These are phyloP conservation scores for Callyntrura sp. DNA, from an alignment of 2,888 invertebrate species.

Conservation along the genomic window DNA sequence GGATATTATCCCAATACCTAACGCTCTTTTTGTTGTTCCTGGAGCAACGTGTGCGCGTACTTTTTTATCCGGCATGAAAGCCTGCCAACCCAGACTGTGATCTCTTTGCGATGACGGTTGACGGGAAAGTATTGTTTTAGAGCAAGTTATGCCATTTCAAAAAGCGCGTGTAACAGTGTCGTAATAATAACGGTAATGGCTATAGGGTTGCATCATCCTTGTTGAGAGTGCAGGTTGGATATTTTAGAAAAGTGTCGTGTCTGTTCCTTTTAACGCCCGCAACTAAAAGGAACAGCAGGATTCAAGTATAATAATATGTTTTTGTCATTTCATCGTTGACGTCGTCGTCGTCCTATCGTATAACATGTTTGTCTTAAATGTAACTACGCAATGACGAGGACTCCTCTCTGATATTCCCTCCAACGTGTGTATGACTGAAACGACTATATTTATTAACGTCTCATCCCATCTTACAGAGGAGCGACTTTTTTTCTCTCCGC, in stretches of 20 bases:
- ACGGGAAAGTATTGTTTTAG: conserved; percentile 64
- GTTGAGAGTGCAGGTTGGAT: conserved; percentile 35
- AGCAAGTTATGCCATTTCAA: conserved; percentile 48
- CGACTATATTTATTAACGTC: conserved; percentile 29
- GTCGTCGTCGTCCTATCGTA: conserved; percentile 28
- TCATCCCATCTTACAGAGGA: neutral
- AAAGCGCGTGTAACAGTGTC: neutral
- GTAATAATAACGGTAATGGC: conserved; percentile 10
- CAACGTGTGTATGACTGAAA: neutral
- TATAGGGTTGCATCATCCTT: neutral
- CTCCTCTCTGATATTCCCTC: neutral
- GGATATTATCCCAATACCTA: neutral
- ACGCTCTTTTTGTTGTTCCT: conserved; percentile 10
- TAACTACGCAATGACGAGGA: neutral
- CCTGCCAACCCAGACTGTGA: conserved; percentile 38
- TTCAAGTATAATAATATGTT: conserved; percentile 37
- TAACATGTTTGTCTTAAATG: conserved; percentile 22
- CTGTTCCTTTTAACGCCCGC: conserved; percentile 31
- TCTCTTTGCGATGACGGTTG: conserved; percentile 18
- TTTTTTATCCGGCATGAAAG: neutral
- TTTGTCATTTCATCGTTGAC: conserved; percentile 39
- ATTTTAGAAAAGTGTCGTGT: conserved; percentile 25
- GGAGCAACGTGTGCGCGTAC: neutral
- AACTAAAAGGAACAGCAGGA: neutral
- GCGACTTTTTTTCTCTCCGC: conserved; percentile 16